Evolutionary conservation across 2,797 vertebrate species (phyloP), one percentile per base, ranked within the genome.

Genomic region (Chlorospingus semifuscus): DNA sequence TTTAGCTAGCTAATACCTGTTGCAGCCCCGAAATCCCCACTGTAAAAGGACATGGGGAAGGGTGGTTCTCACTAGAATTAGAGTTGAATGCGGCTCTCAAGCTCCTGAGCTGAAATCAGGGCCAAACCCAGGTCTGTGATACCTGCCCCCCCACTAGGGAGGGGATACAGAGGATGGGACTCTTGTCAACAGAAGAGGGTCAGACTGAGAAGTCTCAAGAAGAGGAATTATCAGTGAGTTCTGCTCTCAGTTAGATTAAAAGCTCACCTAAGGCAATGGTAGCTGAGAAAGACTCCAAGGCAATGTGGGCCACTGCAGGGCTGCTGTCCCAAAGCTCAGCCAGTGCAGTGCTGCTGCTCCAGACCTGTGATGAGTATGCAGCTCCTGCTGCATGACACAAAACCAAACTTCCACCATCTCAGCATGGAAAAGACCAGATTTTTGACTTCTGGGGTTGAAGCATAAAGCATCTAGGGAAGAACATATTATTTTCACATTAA

Each of bases 401-500:
- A 83, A 37, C 77, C 57, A 46, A 82, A 44, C 16, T 21, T 71
- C 64, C 70, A 57, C 81, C 77, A 87, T 44, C 57, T 94, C 69
- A 61, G 7, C 44, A 49, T 26, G 32, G 59, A 56, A 70, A 94
- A 89, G 41, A 65, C 7, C 36, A 75, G 49, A 26, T 68, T 92
- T 78, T 83, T 80, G 85, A 92, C 85, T 94, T 84, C 71, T 75
- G 83, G 72, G 66, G 65, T 63, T 94, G 82, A 53, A 84, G 75
- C 72, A 34, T 13, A 50, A 69, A 90, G 83, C 84, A 89, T 70
- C 87, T 72, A 88, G 66, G 83, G 94, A 96, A 92, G 64, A 70
- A 61, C 81, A 20, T 96, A 95, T 93, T 96, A 94, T 95, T 96
- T 96, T 86, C 94, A 89, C 95, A 97, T 97, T 96, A 96, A 96